These are phyloP conservation scores for Dendroctonus ponderosae DNA, from an alignment of 1,140 invertebrate genomes.

Conservation along the genomic window DNA sequence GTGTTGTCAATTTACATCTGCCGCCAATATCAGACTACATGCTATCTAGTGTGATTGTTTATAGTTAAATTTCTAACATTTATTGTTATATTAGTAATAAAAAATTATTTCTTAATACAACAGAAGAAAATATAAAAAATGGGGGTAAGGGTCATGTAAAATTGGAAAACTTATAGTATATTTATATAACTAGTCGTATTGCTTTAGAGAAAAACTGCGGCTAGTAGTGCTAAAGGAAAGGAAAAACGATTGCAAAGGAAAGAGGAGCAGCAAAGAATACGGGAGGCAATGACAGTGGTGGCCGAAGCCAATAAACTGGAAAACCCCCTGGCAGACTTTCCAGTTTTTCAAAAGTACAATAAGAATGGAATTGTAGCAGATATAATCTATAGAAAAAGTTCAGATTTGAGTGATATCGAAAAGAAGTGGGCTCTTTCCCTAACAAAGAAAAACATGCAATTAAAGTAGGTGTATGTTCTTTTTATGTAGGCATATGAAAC, in stretches of 20 bases:
- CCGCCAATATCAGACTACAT: too few species aligned
- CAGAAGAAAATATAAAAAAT: neutral
- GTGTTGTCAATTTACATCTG: too few species aligned
- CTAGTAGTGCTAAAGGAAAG: conserved; percentile 48
- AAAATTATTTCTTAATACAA: too few species aligned
- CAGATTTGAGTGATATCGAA: conserved; percentile 40
- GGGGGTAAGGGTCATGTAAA: conserved; percentile 7
- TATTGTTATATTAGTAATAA: too few species aligned
- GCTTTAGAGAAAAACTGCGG: conserved; percentile 37
- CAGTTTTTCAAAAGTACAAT: conserved; percentile 49
- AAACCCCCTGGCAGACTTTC: conserved; percentile 51
- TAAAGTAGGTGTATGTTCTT: conserved; percentile 50
- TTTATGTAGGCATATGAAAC: too few species aligned
- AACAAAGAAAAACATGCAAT: conserved; percentile 62
- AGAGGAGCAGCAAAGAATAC: conserved; percentile 51
- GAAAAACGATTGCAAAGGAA: conserved; percentile 51
- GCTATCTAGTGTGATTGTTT: too few species aligned
- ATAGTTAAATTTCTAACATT: too few species aligned
- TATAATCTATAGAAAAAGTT: conserved; percentile 42
- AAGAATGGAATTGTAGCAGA: conserved; percentile 50
- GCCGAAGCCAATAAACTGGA: conserved; percentile 50
- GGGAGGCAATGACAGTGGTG: conserved; percentile 46
- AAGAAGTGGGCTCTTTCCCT: conserved; percentile 58
- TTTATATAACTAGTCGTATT: conserved; percentile 3
- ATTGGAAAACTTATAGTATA: neutral